Conservation (phyloP, 2,113 vertebrate species). For the Pandion haliaetus region DNA sequence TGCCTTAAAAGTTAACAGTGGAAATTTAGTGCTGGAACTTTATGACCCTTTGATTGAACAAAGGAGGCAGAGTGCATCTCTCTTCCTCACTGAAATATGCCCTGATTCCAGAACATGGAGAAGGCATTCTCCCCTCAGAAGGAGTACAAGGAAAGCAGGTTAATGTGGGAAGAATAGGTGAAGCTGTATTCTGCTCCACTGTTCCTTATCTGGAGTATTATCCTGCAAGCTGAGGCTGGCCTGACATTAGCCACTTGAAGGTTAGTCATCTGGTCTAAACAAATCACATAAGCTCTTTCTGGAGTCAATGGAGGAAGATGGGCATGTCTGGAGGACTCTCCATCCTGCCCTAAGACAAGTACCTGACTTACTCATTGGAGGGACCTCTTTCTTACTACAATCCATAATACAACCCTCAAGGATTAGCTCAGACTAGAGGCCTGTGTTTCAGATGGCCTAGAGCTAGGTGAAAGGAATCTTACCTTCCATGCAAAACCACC, state of each 20-base stretch:
- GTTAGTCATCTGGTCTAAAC: background rate
- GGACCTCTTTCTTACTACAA: background rate
- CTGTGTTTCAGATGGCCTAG: background rate
- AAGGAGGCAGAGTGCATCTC: background rate
- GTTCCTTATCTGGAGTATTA: background rate
- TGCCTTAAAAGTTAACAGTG: background rate
- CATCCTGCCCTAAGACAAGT: background rate
- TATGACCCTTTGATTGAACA: background rate
- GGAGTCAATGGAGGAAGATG: background rate
- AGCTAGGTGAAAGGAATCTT: background rate
- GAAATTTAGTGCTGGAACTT: background rate
- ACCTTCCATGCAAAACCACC: background rate
- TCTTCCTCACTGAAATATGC: background rate
- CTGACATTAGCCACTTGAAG: fast-evolving
- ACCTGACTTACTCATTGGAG: background rate
- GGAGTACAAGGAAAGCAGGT: background rate
- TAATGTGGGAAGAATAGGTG: background rate
- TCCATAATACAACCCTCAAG: background rate
- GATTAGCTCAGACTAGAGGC: background rate
- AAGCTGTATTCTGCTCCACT: background rate
- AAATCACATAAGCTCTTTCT: background rate
- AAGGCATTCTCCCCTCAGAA: background rate
- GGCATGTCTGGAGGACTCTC: background rate
- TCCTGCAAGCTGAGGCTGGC: background rate
- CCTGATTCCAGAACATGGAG: background rate